A percentile compares a stretch with the other conserved stretches of the same genome.
These are phyloP conservation scores for Tipula confusa DNA, from an alignment of 2,888 invertebrate species.

Conservation along the genomic window DNA sequence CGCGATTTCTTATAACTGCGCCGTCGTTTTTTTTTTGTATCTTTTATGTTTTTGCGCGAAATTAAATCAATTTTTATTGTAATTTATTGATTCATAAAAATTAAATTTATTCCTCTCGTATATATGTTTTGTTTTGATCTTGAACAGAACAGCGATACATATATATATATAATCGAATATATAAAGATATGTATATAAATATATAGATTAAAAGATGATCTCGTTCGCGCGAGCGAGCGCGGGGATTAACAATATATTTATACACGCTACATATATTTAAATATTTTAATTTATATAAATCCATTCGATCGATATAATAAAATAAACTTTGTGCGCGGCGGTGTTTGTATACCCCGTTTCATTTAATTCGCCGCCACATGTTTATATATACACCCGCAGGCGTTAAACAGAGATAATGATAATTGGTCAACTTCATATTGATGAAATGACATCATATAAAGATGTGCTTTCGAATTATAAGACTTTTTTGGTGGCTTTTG, in stretches of 20 bases:
- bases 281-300: conserved; percentile 4
- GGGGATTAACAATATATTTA: background rate
- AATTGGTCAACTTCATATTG: background rate
- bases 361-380: background rate
- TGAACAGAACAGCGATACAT: background rate
- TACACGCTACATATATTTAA: background rate
- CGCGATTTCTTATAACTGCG: conserved; percentile 14
- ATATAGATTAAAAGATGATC: background rate
- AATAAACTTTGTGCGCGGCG: background rate
- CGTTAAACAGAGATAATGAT: conserved; percentile 6
- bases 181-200: background rate
- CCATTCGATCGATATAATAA: background rate
- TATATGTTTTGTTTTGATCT: conserved; percentile 16
- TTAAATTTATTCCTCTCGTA: background rate
- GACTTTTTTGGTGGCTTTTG: too few relatives aligned
- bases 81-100: conserved; percentile 12
- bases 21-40: background rate
- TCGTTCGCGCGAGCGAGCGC: background rate
- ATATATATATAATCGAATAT: too few relatives aligned
- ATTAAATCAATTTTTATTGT: background rate
- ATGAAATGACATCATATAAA: background rate
- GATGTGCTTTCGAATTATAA: too few relatives aligned
- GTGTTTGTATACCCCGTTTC: background rate
- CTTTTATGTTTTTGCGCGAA: conserved; percentile 8
- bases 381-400: background rate